phyloP scores from a whole-genome alignment of 2,113 vertebrate species.

The Anhinga rufa region DNA sequence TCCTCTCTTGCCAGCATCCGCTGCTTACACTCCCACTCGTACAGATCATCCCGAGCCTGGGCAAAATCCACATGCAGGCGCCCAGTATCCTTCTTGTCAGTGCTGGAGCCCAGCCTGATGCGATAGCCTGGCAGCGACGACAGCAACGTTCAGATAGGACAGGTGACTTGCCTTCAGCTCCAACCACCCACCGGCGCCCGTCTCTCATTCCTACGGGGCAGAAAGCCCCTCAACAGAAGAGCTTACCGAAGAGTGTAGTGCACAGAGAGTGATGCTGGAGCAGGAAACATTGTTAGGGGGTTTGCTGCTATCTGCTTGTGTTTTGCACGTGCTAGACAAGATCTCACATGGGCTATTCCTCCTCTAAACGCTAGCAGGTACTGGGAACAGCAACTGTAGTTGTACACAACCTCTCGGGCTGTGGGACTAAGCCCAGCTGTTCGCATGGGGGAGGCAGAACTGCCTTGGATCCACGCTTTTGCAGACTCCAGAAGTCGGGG shows the following conservation, averaged over 20 bases:
- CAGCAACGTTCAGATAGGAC: rapidly evolving
- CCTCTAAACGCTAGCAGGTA: neutral
- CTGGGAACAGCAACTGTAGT: neutral
- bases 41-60: constrained; percentile 93
- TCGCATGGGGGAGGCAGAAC: neutral
- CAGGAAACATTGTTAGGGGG: neutral
- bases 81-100: constrained; percentile 93
- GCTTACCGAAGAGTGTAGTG: neutral
- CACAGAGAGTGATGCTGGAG: neutral
- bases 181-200: neutral
- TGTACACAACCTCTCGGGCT: neutral
- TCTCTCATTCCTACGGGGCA: neutral
- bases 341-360: neutral
- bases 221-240: neutral
- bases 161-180: neutral
- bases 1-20: constrained; percentile 92
- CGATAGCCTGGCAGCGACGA: constrained; percentile 80
- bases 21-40: constrained; percentile 96
- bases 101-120: constrained; percentile 92
- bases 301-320: neutral
- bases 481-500: neutral
- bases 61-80: constrained; percentile 94
- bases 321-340: neutral
- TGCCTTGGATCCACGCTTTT: neutral
- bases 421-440: neutral